Conservation (phyloP, 2,888 invertebrate species). For the Bombylius major region DNA sequence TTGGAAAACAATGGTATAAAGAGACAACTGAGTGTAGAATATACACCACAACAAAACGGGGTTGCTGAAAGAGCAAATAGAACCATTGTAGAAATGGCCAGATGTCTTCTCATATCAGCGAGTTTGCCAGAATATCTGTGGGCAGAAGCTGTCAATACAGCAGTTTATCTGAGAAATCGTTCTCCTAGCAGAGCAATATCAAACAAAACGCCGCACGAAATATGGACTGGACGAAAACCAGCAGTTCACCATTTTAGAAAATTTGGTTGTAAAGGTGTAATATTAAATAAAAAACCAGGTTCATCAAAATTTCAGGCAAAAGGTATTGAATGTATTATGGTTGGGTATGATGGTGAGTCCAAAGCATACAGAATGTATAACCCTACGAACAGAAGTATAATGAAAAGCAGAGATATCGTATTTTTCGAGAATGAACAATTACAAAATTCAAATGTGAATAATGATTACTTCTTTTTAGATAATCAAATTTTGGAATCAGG, state of each 20-base stretch:
- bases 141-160: slow-evolving; percentile 15
- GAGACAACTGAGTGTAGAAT: slow-evolving; percentile 9
- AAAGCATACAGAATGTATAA: no score
- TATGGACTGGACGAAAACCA: slow-evolving; percentile 14
- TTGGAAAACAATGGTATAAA: slow-evolving; percentile 11
- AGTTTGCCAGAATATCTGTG: slow-evolving; percentile 17
- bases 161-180: slow-evolving; percentile 11
- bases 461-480: no score
- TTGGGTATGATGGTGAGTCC: no score
- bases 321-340: no score
- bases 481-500: no score
- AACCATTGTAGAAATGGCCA: slow-evolving; percentile 19
- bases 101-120: slow-evolving; percentile 20
- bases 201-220: slow-evolving; percentile 13
- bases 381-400: no score
- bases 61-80: slow-evolving; percentile 13
- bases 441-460: no score
- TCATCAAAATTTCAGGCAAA: no score
- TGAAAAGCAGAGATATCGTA: no score
- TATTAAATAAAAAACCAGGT: no score
- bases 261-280: slow-evolving; percentile 11
- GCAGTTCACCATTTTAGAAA: slow-evolving; percentile 7
- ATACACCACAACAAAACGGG: slow-evolving; percentile 14
- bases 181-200: slow-evolving; percentile 7
- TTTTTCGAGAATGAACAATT: no score